These are phyloP conservation scores for Eupithecia vulgata DNA, from an alignment of 2,888 invertebrate species.

Conservation along the genomic window DNA sequence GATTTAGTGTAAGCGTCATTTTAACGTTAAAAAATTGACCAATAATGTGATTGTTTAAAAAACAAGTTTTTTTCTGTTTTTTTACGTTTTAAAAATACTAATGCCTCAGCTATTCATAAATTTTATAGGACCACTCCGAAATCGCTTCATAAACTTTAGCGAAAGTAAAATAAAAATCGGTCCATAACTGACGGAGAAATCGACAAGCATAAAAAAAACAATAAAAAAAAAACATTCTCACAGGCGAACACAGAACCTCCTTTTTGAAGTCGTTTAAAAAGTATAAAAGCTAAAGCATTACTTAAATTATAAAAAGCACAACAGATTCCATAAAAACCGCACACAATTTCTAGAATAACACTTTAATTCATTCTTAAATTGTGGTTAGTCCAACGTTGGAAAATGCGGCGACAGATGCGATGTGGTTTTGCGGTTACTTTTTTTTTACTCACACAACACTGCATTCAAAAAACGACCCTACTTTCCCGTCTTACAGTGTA, in stretches of 20 bases:
- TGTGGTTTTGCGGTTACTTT: conserved; percentile 61
- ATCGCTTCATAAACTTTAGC: too few species aligned
- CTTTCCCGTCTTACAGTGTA: conserved; percentile 41
- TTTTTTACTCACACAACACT: conserved; percentile 38
- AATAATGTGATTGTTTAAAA: too few species aligned
- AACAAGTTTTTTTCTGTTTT: too few species aligned
- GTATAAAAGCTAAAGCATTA: conserved; percentile 3
- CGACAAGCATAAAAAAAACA: too few species aligned
- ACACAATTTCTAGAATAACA: conserved; percentile 42
- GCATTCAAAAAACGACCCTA: conserved; percentile 41
- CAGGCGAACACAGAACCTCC: too few species aligned
- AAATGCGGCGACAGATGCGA: conserved; percentile 66
- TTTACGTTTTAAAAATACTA: too few species aligned
- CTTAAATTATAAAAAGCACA: conserved; percentile 18
- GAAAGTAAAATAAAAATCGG: too few species aligned
- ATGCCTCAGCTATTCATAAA: too few species aligned
- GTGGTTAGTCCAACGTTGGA: conserved; percentile 64
- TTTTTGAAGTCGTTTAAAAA: background rate
- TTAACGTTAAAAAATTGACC: background rate
- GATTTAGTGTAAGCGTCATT: background rate
- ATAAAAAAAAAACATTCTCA: too few species aligned
- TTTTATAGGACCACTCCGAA: too few species aligned
- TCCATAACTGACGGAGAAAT: too few species aligned
- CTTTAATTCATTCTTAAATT: conserved; percentile 62
- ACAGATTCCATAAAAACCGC: conserved; percentile 35